A percentile compares a stretch with the other conserved stretches of the same genome.
Conservation (phyloP, 2,113 vertebrate genomes). For the Corythoichthys haematopterus region DNA sequence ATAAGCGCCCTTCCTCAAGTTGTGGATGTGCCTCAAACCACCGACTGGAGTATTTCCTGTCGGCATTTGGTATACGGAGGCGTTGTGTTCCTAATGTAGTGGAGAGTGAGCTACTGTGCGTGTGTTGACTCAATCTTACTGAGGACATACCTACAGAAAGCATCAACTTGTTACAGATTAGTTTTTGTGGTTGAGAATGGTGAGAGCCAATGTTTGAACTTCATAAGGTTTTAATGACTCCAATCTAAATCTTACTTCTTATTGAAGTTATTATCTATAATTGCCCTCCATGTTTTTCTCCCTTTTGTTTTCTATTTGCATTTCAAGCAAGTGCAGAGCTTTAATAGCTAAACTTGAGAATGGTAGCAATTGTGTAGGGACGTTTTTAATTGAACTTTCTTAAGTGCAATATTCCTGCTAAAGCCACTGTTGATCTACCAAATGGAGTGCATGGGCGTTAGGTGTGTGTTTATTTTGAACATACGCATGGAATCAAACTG, state of each 20-base stretch:
- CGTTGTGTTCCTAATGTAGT: not conserved
- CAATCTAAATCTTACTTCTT: not conserved
- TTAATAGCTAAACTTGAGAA: not conserved
- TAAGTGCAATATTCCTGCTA: slow-evolving; percentile 64
- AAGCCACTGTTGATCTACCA: slow-evolving; percentile 10
- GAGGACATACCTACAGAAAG: slow-evolving; percentile 7
- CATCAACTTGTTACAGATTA: not conserved
- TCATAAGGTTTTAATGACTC: not conserved
- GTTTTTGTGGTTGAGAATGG: not conserved
- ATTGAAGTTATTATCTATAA: not conserved
- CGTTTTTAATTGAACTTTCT: slow-evolving; percentile 22
- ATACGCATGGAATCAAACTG: not conserved
- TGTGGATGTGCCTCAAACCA: slow-evolving; percentile 42
- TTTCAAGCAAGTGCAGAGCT: not conserved
- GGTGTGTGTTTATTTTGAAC: not conserved
- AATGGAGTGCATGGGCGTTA: slow-evolving; percentile 20
- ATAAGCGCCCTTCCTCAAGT: slow-evolving; percentile 10
- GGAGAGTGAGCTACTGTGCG: not conserved
- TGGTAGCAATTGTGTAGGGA: slow-evolving; percentile 22
- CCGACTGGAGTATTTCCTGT: not conserved
- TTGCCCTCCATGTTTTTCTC: not conserved
- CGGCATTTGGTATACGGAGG: slow-evolving; percentile 13
- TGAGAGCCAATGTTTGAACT: not conserved
- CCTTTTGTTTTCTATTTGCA: not conserved
- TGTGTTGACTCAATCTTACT: slow-evolving; percentile 2